phyloP scores from a whole-genome alignment of 2,888 invertebrate genomes.

The Ormyrus nitidulus region DNA sequence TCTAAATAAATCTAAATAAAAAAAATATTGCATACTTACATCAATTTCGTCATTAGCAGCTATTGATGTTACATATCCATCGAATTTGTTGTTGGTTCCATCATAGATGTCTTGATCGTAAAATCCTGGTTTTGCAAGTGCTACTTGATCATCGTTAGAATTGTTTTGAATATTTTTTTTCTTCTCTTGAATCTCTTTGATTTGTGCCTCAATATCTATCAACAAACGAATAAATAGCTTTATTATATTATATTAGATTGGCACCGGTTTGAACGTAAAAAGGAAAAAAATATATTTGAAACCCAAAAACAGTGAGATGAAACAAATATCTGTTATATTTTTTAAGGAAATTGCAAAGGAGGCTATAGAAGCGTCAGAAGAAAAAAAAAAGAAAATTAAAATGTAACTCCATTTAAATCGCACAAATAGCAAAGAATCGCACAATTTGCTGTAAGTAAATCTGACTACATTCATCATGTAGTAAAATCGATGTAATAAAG shows the following conservation, averaged over 20 bases:
- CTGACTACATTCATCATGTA: too few species aligned
- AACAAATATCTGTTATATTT: too few species aligned
- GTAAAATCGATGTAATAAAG: too few species aligned
- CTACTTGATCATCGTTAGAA: slow-evolving; percentile 83
- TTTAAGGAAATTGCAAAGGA: too few species aligned
- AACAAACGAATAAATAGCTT: slow-evolving; percentile 62
- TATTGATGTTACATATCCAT: slow-evolving; percentile 97
- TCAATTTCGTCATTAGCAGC: slow-evolving; percentile 97
- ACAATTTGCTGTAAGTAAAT: not conserved
- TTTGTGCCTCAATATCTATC: slow-evolving; percentile 95
- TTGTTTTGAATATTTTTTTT: slow-evolving; percentile 83
- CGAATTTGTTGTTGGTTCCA: slow-evolving; percentile 87
- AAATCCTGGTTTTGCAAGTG: slow-evolving; percentile 87
- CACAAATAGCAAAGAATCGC: too few species aligned
- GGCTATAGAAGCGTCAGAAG: too few species aligned
- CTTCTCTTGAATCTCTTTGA: slow-evolving; percentile 91
- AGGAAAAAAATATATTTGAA: too few species aligned
- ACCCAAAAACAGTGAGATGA: too few species aligned
- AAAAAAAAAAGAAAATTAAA: too few species aligned
- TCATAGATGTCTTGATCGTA: slow-evolving; percentile 97
- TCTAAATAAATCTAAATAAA: too few species aligned
- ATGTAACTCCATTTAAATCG: not conserved
- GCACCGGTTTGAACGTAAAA: too few species aligned
- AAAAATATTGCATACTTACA: slow-evolving; percentile 68
- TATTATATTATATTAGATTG: not conserved